Base-by-base conservation (phyloP, 2,113 vertebrate species). In the Chaenogobius annularis region DNA sequence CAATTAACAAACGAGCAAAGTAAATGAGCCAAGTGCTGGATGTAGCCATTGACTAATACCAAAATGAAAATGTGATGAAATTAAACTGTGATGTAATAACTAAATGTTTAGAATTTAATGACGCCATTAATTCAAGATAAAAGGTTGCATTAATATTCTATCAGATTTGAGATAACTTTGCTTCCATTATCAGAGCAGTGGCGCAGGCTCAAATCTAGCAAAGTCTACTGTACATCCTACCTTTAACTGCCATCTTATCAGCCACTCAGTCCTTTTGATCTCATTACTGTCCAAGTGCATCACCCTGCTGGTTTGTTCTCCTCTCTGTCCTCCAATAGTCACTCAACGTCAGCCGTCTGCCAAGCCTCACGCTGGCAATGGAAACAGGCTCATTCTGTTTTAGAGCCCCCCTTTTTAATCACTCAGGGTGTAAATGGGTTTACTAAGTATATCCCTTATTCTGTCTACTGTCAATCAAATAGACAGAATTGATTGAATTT, bases 141-240 rank as follows among this genome's bases (percentile, higher is more conserved):
- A 83, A 86, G 70, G 46, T 82, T 69, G 23, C 78, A 84, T 89
- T 83, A 83, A 89, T 89, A 88, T 89, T 87, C 67, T 47, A 85
- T 84, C 81, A 80, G 75, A 80, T 82, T 83, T 80, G 74, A 84
- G 77, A 70, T 61, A 83, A 82, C 72, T 77, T 76, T 86, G 81
- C 81, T 80, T 77, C 68, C 48, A 68, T 75, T 72, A 74, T 64
- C 74, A 26, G 23, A 67, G 73, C 26, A 4, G 26, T 4, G 26
- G 26, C 26, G 1, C 26, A 35, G 59, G 78, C 68, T 79, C 78
- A 68, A 66, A 83, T 87, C 85, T 74, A 76, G 73, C 31, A 46
- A 19, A 22, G 86, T 81, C 84, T 77, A 26, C 26, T 48, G 40
- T 65, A 79, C 79, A 84, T 83, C 79, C 83, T 75, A 85, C 79